These are phyloP conservation scores for Phaedon cochleariae DNA, from an alignment of 2,888 invertebrate genomes.

Conservation along the genomic window DNA sequence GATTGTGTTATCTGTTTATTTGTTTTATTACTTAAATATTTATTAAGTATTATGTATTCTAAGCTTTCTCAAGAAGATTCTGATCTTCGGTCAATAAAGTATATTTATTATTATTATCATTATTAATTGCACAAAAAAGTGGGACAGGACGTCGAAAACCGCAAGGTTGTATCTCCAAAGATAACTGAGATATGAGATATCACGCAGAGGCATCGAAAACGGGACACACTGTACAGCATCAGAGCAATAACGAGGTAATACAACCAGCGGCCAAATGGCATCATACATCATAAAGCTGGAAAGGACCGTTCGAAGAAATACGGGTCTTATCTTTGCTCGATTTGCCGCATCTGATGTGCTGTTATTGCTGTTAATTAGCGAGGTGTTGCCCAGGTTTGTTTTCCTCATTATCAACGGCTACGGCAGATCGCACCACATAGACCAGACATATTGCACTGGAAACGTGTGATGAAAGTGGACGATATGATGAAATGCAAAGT, in stretches of 20 bases:
- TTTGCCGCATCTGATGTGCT: constrained; percentile 11
- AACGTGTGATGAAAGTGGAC: background rate
- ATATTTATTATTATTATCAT: too few species aligned
- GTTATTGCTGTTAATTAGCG: constrained; percentile 14
- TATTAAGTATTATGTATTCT: too few species aligned
- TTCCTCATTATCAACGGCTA: background rate
- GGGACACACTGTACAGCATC: background rate
- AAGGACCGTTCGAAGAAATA: background rate
- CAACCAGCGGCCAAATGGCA: background rate
- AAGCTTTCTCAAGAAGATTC: too few species aligned
- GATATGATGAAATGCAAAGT: too few species aligned
- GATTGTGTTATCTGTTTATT: too few species aligned
- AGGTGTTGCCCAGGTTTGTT: constrained; percentile 8
- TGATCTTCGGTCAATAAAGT: too few species aligned
- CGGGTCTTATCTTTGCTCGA: constrained; percentile 8
- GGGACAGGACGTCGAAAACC: too few species aligned
- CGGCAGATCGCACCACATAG: background rate
- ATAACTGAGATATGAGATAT: too few species aligned
- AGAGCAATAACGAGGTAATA: background rate
- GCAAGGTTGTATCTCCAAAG: too few species aligned
- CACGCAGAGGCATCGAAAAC: too few species aligned
- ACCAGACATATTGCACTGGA: background rate
- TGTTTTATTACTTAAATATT: too few species aligned
- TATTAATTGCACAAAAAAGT: too few species aligned
- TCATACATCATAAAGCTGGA: background rate